These are phyloP conservation scores for Drosophila koepferae DNA, from an alignment of 2,888 invertebrate species.

Conservation along the genomic window DNA sequence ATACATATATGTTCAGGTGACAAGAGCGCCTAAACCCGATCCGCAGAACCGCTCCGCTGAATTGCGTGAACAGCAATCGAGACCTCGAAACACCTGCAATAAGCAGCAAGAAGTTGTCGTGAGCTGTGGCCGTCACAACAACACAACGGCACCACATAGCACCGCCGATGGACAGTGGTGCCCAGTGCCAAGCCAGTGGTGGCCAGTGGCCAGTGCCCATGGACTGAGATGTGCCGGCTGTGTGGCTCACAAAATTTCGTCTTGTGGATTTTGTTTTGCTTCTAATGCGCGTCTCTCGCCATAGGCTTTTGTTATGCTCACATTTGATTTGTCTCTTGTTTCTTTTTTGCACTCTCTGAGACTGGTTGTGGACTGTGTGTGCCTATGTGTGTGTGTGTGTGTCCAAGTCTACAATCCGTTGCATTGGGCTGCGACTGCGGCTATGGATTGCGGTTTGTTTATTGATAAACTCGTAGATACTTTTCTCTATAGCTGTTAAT, in stretches of 20 bases:
- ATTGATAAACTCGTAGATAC: conserved; percentile 75
- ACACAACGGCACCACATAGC: conserved; percentile 18
- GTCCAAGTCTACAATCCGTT: conserved; percentile 45
- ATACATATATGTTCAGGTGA: background rate
- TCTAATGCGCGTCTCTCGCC: conserved; percentile 48
- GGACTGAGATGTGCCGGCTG: conserved; percentile 47
- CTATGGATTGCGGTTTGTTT: conserved; percentile 71
- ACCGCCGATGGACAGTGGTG: conserved; percentile 37
- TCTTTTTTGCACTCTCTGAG: conserved; percentile 58
- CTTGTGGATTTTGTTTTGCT: conserved; percentile 56
- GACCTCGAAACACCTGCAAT: conserved; percentile 61
- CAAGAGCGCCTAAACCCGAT: conserved; percentile 34
- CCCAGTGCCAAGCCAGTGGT: conserved; percentile 24
- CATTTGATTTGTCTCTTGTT: conserved; percentile 13
- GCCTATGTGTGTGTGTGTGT: conserved; percentile 25
- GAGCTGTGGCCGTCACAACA: conserved; percentile 16
- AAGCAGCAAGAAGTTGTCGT: conserved; percentile 21
- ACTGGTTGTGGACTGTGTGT: conserved; percentile 58
- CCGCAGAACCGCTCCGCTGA: conserved; percentile 38
- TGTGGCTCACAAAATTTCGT: conserved; percentile 42
- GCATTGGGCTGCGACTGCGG: conserved; percentile 56
- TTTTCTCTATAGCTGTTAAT: conserved; percentile 78
- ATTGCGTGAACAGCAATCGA: conserved; percentile 50
- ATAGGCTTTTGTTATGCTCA: conserved; percentile 33
- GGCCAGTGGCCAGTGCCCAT: background rate